phyloP scores from a whole-genome alignment of 2,797 vertebrate genomes.

The Amblyraja radiata region DNA sequence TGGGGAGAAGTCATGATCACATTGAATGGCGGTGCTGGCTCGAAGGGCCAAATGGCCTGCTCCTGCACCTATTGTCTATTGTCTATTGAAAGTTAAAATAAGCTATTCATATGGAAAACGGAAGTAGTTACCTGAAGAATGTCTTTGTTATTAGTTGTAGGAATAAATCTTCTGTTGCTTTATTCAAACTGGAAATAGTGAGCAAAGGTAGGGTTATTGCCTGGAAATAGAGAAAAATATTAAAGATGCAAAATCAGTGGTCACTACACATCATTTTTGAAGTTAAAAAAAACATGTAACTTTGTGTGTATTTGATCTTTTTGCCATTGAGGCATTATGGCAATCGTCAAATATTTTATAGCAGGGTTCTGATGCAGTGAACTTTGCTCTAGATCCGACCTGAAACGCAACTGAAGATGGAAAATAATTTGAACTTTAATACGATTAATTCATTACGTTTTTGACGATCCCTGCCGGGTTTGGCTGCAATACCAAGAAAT shows the following conservation, averaged over 20 bases:
- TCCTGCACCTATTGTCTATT: too few species aligned
- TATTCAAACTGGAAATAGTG: not conserved
- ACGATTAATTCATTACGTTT: not conserved
- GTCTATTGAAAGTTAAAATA: not conserved
- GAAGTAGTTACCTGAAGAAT: not conserved
- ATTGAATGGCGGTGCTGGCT: too few species aligned
- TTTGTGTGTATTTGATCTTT: not conserved
- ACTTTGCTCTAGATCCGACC: not conserved
- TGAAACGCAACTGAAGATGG: not conserved
- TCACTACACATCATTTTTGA: not conserved
- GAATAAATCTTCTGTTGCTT: not conserved
- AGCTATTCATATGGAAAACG: not conserved
- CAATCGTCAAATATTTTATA: conserved; percentile 19
- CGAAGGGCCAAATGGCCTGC: too few species aligned
- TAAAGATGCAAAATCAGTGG: not conserved
- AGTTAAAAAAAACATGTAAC: not conserved
- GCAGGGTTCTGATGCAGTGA: not conserved
- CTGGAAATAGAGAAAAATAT: not conserved
- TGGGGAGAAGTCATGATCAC: too few species aligned
- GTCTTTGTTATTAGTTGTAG: not conserved
- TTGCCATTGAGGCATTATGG: not conserved
- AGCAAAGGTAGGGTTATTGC: not conserved
- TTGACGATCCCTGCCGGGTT: not conserved
- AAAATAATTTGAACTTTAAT: not conserved
- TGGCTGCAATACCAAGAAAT: not conserved